Base-by-base conservation (phyloP, 1,140 invertebrate species). In the Macrobrachium nipponense region DNA sequence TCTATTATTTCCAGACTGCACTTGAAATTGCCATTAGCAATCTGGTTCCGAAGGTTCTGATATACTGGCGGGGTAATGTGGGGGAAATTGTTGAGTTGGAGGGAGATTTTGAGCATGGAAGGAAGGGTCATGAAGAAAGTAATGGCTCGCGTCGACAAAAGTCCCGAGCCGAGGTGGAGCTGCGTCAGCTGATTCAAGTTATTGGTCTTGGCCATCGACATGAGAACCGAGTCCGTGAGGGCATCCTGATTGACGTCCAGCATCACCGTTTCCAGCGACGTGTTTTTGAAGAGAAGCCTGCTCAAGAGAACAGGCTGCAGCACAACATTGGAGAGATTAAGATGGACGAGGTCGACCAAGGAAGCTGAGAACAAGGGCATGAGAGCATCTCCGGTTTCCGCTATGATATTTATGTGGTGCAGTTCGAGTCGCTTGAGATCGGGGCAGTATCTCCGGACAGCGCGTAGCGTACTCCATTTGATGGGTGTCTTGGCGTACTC, bases 231-330 rank as follows among this genome's bases (percentile, higher is more conserved):
- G 70, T 82, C 80, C 7, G 68, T 75, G 0, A 82, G 59, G 15
- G 80, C 80, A 12, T 73, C 51, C 5, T 75, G 68, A 36, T 82
- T 82, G 6, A 82, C 70, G n/a, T 82, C 80, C 23, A 82, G 60
- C 5, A 27, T 23, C 15, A 82, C 23, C 14, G 17, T 82, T 43
- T 82, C 70, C 14, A 82, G 60, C 7, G 68, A 8, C 5, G 23
- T 20, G 59, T 82, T 82, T 15, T 82, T 44, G 58, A n/a, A n/a
- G 44, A 82, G 23, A 5, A 82, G n/a, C 14, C 27, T 51, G 58
- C 23, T 23, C 27, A 82, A 15, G 51, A 44, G 51, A 10, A 10
- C 23, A 11, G 80, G 70, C 23, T 27, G 44, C 10, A 75, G 61
- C 17, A 82, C 59, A 14, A 82, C 80, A 18, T 70, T 70, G 14